Base-by-base conservation (phyloP, 2,797 vertebrate genomes). In the Megaceryle alcyon region DNA sequence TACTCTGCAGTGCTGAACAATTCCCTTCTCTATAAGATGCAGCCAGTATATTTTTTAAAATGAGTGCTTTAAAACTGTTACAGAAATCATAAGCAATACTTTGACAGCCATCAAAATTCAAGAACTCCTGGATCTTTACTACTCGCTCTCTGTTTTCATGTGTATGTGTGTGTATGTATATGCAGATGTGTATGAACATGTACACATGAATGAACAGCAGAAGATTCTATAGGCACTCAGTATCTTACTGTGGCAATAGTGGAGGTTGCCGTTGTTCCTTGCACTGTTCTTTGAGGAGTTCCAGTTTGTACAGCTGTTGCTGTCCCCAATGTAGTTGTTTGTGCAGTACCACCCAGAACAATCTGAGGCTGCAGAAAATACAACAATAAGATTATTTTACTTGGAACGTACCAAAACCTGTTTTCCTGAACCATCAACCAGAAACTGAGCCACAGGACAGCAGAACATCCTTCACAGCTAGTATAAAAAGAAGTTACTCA, bases 161-260 rank as follows among this genome's bases (percentile, higher is more conserved):
- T 25, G 39, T 63, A 14, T 3, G 5, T 2, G 14, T 28, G 23
- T 6, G 10, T 61, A 6, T 4, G 4, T 8, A 19, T 1, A 28
- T 4, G 11, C 14, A n/a, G 6, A 25, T 0, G 7, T 18, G 35
- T 4, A 51, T 51, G 49, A 28, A 72, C 5, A 1, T 1, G 15
- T 12, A 6, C 4, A 5, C 3, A 19, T 18, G 44, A 64, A 19
- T 6, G 35, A 19, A 51, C 12, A 59, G 29, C 26, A 43, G 6
- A 6, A 49, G 21, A n/a, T 43, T 31, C 21, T 18, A 53, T 66
- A 66, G 29, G 68, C 70, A 8, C 35, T 59, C 75, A 56, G 15
- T 11, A 14, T 92, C 99, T 99, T 98, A 99, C 98, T 97, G 99
- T 99, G 98, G 99, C 98, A 86, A 98, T 98, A 86, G 99, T 98